A percentile compares a stretch with the other conserved stretches of the same genome.
Evolutionary conservation across 2,888 invertebrate species (phyloP).

Genomic region (Synergus gifuensis): DNA sequence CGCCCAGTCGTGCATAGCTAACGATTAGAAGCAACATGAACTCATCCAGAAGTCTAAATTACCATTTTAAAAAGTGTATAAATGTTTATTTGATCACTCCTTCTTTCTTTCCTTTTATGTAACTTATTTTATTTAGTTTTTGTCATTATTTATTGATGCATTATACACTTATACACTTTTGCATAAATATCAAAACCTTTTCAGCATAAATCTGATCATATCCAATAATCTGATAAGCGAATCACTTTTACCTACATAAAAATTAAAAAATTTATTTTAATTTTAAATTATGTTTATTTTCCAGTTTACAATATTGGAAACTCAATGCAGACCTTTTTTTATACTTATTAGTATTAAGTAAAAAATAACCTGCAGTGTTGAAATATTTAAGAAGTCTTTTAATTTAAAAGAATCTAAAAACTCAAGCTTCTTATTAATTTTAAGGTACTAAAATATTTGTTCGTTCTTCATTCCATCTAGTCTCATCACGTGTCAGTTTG

Average conservation of each 20-base stretch:
- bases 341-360: neutral
- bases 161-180: neutral
- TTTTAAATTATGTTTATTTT: neutral
- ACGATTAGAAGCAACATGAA: neutral
- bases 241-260: neutral
- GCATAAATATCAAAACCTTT: neutral
- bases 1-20: neutral
- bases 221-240: neutral
- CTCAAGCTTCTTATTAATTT: neutral
- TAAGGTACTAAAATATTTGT: neutral
- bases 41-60: neutral
- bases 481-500: neutral
- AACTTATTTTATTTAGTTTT: neutral
- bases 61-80: neutral
- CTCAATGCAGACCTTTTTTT: neutral
- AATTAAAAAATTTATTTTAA: neutral
- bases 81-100: neutral
- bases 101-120: too few relatives aligned
- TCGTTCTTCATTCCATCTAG: neutral
- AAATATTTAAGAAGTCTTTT: neutral
- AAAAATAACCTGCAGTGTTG: neutral
- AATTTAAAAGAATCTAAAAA: neutral
- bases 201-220: neutral
- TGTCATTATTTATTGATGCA: neutral
- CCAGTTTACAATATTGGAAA: neutral